A percentile compares a stretch with the other conserved stretches of the same genome.
phyloP scores from a whole-genome alignment of 2,888 invertebrate species.

The Eupithecia abbreviata region DNA sequence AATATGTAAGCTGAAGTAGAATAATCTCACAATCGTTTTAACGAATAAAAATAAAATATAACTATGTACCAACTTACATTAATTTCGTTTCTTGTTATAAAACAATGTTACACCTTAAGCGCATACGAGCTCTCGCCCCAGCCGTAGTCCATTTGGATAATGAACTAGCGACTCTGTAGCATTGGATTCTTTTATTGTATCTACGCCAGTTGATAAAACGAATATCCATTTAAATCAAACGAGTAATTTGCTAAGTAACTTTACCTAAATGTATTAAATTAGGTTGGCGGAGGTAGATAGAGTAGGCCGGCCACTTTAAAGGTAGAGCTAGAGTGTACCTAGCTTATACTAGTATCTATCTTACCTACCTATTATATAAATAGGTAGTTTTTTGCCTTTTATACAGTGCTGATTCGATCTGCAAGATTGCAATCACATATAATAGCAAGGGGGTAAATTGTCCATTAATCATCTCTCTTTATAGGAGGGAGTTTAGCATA shows the following conservation, averaged over 20 bases:
- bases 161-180: constrained; percentile 79
- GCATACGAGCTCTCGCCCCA: constrained; percentile 9
- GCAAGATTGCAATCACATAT: background rate
- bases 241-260: constrained; percentile 39
- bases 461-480: background rate
- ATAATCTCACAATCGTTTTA: background rate
- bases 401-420: background rate
- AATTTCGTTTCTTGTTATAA: background rate
- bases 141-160: constrained; percentile 84
- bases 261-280: constrained; percentile 18
- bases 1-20: background rate
- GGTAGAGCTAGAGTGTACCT: background rate
- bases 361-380: background rate
- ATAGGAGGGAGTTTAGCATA: background rate
- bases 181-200: constrained; percentile 69
- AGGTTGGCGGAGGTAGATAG: background rate
- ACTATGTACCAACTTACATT: background rate
- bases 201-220: constrained; percentile 62
- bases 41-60: background rate
- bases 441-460: background rate
- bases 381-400: background rate
- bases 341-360: background rate
- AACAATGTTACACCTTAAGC: background rate
- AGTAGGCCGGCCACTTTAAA: background rate
- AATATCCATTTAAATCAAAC: constrained; percentile 55